Evolutionary conservation across 2,797 vertebrate genomes (phyloP).

Genomic region (Lophius americanus): DNA sequence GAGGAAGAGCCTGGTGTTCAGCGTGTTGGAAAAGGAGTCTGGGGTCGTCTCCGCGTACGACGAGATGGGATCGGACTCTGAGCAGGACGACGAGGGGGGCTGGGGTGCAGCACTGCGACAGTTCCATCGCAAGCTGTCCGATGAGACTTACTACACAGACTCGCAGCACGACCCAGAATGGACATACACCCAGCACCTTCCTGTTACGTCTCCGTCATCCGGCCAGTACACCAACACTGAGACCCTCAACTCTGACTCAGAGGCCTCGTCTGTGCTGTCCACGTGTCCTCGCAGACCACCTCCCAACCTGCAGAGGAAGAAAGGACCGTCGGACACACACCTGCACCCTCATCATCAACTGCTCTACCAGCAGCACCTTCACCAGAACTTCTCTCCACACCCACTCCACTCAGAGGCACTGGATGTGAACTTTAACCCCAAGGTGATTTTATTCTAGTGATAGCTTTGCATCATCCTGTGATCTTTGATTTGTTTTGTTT

Average conservation of each 20-base stretch:
- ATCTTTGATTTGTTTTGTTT: no score
- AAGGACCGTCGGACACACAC: conserved; percentile 61
- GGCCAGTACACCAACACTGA: conserved; percentile 89
- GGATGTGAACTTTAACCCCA: conserved; percentile 95
- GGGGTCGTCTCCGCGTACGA: conserved; percentile 90
- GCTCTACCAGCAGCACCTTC: conserved; percentile 58
- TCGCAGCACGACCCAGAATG: conserved; percentile 84
- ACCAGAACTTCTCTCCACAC: conserved; percentile 62
- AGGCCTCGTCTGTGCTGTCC: conserved; percentile 86
- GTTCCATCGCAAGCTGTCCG: conserved; percentile 76
- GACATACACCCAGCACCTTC: conserved; percentile 83
- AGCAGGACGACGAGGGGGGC: conserved; percentile 85
- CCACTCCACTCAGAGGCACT: conserved; percentile 76
- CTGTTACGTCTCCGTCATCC: conserved; percentile 84
- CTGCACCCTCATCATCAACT: conserved; percentile 67
- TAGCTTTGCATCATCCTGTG: neutral
- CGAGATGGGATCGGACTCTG: conserved; percentile 91
- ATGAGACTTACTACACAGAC: conserved; percentile 81
- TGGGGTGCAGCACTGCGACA: conserved; percentile 76
- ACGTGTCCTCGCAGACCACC: conserved; percentile 75
- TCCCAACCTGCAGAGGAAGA: conserved; percentile 77
- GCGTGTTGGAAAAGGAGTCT: conserved; percentile 90
- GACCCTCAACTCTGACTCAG: conserved; percentile 90
- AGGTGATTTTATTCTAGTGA: conserved; percentile 55
- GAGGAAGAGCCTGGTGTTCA: conserved; percentile 91